phyloP scores from a whole-genome alignment of 2,797 vertebrate species.

The Rhinophrynus dorsalis region DNA sequence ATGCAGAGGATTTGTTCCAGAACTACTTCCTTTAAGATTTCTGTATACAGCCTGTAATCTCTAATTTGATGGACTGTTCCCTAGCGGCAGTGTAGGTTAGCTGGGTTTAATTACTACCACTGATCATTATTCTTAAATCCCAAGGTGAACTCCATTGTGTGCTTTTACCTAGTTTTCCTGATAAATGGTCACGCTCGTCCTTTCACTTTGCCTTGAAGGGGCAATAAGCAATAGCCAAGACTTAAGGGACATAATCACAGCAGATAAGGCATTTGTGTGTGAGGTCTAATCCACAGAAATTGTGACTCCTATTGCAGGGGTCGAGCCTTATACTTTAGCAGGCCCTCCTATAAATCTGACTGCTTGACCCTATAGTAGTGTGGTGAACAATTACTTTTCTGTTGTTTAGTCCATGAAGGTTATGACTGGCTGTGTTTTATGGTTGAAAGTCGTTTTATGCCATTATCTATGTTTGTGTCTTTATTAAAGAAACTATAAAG shows the following conservation, averaged over 20 bases:
- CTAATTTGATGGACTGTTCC: too few species aligned
- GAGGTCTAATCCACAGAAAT: neutral
- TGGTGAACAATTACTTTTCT: constrained; percentile 1
- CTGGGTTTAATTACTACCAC: neutral
- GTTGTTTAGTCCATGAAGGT: neutral
- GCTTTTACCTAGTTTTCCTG: neutral
- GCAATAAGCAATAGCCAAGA: constrained; percentile 6
- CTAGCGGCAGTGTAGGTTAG: neutral
- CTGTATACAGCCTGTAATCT: too few species aligned
- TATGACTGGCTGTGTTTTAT: too few species aligned
- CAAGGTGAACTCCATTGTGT: neutral
- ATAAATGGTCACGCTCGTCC: neutral
- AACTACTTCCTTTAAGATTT: too few species aligned
- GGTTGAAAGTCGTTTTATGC: too few species aligned
- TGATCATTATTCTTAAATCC: neutral
- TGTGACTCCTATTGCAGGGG: neutral
- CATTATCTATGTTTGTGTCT: too few species aligned
- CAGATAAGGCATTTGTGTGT: too few species aligned
- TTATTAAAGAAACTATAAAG: too few species aligned
- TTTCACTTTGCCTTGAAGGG: constrained; percentile 16
- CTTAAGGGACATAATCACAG: neutral
- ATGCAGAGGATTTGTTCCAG: too few species aligned
- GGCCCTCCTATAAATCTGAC: neutral
- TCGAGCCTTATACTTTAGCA: neutral
- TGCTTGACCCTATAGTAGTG: neutral